Base-by-base conservation (phyloP, 2,888 invertebrate genomes). In the Athripsodes cinereus region DNA sequence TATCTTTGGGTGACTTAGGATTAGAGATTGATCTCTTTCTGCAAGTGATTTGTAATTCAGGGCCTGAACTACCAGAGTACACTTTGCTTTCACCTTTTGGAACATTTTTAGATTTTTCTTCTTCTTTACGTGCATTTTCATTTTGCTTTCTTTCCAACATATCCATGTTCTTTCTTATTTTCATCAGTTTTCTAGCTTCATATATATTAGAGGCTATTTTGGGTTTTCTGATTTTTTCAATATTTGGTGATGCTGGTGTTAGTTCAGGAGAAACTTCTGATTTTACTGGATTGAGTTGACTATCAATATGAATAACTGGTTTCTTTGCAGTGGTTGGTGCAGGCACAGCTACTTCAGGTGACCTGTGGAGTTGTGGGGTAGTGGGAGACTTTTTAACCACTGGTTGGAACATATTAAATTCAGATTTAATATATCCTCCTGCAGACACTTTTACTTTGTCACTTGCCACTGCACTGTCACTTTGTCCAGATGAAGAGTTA, bases 181-280 rank as follows among this genome's bases (percentile, higher is more conserved):
- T 85, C 79, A 85, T 84, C 53, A 86, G 70, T 64, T 78, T 79
- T 65, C 79, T 81, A 1, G 86, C 85, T 73, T 87, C 87, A 64
- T 80, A 78, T 47, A 86, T 76, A 69, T 86, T 87, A 1, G 83
- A 82, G 0, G 86, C 86, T 58, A 85, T 82, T 72, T 84, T 87
- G 0, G 85, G 85, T 68, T 87, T 87, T 63, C 82, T 84, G 22
- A 82, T 66, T 13, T 78, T 58, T n/a, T 31, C 54, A 26, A 8
- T 13, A 21, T 20, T 22, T 3, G 22, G 34, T 2, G 31, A 34
- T 35, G 20, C 18, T 20, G 56, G 49, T 8, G 21, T 16, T 1
- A 22, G 13, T n/a, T 18, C 35, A 20, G 50, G 34, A 19, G 48
- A 52, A 16, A 31, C 20, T 22, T 44, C 44, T 3, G 10, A 11